These are phyloP conservation scores for Dicerorhinus sumatrensis DNA, from an alignment of 2,113 vertebrate genomes.

Conservation along the genomic window DNA sequence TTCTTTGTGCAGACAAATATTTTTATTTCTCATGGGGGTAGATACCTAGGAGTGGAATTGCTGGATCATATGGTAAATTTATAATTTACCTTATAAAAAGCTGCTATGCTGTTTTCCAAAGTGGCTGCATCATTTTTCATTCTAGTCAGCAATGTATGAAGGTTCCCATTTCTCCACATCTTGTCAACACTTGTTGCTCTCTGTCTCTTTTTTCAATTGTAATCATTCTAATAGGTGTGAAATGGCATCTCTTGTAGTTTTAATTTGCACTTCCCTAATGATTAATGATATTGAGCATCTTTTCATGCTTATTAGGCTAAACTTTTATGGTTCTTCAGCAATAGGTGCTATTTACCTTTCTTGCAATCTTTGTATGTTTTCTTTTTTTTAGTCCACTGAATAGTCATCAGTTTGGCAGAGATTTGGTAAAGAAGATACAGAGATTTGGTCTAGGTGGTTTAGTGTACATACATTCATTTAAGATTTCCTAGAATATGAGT, in stretches of 20 bases:
- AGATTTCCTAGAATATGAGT: neutral
- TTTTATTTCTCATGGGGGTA: conserved; percentile 1
- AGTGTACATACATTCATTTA: neutral
- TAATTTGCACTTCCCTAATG: neutral
- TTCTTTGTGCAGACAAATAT: neutral
- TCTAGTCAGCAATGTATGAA: neutral
- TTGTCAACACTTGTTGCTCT: neutral
- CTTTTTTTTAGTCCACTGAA: neutral
- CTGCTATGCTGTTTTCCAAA: neutral
- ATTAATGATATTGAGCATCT: neutral
- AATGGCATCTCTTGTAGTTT: neutral
- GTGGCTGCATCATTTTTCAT: neutral
- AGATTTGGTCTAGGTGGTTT: neutral
- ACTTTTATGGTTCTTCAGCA: neutral
- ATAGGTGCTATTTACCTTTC: neutral
- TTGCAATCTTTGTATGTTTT: neutral
- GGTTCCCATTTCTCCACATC: neutral
- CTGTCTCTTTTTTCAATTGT: neutral
- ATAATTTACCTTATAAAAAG: neutral
- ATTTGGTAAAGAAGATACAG: neutral
- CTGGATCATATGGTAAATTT: neutral
- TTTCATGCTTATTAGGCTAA: neutral
- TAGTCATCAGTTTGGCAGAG: neutral
- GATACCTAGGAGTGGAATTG: neutral
- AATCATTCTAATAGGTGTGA: neutral